phyloP scores from a whole-genome alignment of 2,797 vertebrate genomes.

The Protosalanx chinensis region DNA sequence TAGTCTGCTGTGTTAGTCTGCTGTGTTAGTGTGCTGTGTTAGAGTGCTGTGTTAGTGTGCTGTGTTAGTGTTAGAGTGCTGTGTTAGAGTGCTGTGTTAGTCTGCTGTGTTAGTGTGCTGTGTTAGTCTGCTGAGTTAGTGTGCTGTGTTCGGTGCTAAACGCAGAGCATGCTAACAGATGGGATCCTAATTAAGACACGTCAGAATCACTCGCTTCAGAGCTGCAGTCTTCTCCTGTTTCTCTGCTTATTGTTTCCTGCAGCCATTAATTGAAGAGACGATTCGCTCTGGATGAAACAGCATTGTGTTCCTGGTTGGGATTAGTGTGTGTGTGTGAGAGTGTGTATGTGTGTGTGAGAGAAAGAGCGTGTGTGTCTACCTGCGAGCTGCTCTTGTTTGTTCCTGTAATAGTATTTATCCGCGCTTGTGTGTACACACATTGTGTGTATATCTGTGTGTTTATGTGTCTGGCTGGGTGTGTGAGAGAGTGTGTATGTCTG shows the following conservation, averaged over 20 bases:
- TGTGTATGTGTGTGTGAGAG: background rate
- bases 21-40: too few species aligned
- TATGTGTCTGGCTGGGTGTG: background rate
- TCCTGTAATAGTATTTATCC: background rate
- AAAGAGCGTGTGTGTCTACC: background rate
- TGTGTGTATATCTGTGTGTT: background rate
- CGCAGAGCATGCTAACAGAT: constrained; percentile 8
- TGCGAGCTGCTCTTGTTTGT: too few species aligned
- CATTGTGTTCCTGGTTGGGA: constrained; percentile 5
- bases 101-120: too few species aligned
- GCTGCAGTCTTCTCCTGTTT: constrained; percentile 11
- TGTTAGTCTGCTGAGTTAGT: too few species aligned
- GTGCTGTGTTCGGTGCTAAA: too few species aligned
- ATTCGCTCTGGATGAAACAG: constrained; percentile 12
- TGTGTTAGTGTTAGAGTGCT: too few species aligned
- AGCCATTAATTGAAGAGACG: constrained; percentile 28
- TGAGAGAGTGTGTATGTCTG: too few species aligned
- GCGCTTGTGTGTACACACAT: background rate
- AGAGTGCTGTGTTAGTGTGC: too few species aligned
- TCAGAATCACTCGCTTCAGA: constrained; percentile 22
- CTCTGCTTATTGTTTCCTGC: constrained; percentile 21
- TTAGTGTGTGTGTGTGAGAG: background rate
- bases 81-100: too few species aligned
- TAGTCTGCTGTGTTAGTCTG: too few species aligned
- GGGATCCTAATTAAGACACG: constrained; percentile 32